phyloP scores from a whole-genome alignment of 1,140 invertebrate genomes.

The Trissolcus basalis region DNA sequence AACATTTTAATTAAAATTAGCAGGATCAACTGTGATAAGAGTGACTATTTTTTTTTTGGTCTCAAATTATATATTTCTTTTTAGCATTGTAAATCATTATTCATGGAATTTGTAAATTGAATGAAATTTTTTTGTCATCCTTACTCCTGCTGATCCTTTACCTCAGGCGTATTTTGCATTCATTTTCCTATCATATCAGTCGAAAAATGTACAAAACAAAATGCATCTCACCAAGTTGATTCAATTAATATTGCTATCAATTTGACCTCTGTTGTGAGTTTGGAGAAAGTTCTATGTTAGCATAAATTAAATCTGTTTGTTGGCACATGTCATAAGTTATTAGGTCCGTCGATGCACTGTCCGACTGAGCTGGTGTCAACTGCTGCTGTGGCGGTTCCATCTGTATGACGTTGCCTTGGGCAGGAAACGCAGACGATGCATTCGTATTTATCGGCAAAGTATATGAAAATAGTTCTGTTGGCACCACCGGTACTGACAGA shows the following conservation, averaged over 20 bases:
- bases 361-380: slow-evolving; percentile 46
- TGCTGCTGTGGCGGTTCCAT: slow-evolving; percentile 60
- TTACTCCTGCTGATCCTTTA: too few relatives aligned
- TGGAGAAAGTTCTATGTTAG: slow-evolving; percentile 62
- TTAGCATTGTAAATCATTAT: too few relatives aligned
- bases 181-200: too few relatives aligned
- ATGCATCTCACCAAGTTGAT: too few relatives aligned
- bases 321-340: slow-evolving; percentile 70
- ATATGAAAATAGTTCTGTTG: slow-evolving; percentile 69
- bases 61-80: too few relatives aligned
- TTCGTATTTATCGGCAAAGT: slow-evolving; percentile 58
- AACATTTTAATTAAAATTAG: too few relatives aligned
- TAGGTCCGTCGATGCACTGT: slow-evolving; percentile 58
- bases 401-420: slow-evolving; percentile 59
- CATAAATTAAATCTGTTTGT: slow-evolving; percentile 66
- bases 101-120: too few relatives aligned
- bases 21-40: too few relatives aligned
- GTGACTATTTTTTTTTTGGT: too few relatives aligned
- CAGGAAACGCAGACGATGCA: slow-evolving; percentile 38
- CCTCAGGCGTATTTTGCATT: too few relatives aligned
- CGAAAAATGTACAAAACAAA: too few relatives aligned
- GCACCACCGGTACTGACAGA: slow-evolving; percentile 67
- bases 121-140: too few relatives aligned
- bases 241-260: slow-evolving; percentile 47
- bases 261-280: slow-evolving; percentile 62